A percentile compares a stretch with the other conserved stretches of the same genome.
Evolutionary conservation across 1,140 invertebrate species (phyloP).

Genomic region (Mizuhopecten yessoensis): DNA sequence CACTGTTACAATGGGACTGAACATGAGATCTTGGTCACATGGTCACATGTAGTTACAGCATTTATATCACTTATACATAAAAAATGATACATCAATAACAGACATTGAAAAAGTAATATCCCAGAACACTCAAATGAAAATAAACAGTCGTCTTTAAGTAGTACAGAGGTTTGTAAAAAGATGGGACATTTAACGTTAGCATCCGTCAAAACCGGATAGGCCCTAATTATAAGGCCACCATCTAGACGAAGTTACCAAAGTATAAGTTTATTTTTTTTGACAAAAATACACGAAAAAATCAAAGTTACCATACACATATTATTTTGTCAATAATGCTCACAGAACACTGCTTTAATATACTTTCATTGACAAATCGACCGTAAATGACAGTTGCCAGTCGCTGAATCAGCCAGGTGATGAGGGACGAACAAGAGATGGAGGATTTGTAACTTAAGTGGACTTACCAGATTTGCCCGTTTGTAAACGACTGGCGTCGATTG

Average conservation of each 20-base stretch:
- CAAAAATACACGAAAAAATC: not conserved
- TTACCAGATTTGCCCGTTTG: slow-evolving; percentile 17
- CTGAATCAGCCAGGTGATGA: not conserved
- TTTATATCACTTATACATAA: too few species aligned
- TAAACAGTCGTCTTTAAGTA: not conserved
- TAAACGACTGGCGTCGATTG: slow-evolving; percentile 14
- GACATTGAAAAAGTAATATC: too few species aligned
- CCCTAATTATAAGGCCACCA: not conserved
- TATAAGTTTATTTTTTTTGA: not conserved
- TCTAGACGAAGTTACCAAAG: not conserved
- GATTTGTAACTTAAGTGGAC: not conserved
- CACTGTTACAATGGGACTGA: too few species aligned
- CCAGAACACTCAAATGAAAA: too few species aligned
- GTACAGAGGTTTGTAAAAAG: not conserved
- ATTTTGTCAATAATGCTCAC: not conserved
- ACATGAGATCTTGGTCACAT: too few species aligned
- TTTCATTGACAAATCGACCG: slow-evolving; percentile 6
- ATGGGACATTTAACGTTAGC: not conserved
- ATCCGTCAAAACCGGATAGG: slow-evolving; percentile 31
- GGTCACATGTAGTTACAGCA: too few species aligned
- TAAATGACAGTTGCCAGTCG: not conserved
- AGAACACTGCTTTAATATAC: not conserved
- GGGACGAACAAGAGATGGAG: not conserved
- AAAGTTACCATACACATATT: too few species aligned
- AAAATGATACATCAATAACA: too few species aligned